A percentile compares a stretch with the other conserved stretches of the same genome.
These are phyloP conservation scores for Noctua janthina DNA, from an alignment of 2,888 invertebrate species.

Conservation along the genomic window DNA sequence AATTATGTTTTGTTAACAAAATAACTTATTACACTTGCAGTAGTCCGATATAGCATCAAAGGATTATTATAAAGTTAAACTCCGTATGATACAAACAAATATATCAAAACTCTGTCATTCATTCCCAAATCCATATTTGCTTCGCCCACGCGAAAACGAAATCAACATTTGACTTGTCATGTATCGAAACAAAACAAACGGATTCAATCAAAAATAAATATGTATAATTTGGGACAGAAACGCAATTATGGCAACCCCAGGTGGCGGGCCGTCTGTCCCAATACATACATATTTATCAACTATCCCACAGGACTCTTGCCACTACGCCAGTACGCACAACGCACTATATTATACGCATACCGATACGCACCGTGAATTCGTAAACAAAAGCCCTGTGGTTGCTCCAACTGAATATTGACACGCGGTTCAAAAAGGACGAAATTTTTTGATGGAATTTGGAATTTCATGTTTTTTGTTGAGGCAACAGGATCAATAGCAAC, in stretches of 20 bases:
- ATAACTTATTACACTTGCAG: neutral
- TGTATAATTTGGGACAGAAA: conserved; percentile 75
- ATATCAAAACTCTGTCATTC: neutral
- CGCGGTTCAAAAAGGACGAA: conserved; percentile 58
- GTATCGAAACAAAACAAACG: conserved; percentile 48
- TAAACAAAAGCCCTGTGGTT: conserved; percentile 73
- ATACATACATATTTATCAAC: conserved; percentile 82
- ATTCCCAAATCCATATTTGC: conserved; percentile 10
- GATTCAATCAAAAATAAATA: conserved; percentile 70
- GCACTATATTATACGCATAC: conserved; percentile 70
- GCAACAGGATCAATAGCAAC: conserved; percentile 45
- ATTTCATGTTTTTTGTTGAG: conserved; percentile 51
- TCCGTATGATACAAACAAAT: neutral
- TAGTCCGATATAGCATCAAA: conserved; percentile 14
- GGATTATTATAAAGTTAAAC: conserved; percentile 6
- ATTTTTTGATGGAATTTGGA: conserved; percentile 50
- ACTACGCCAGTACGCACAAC: conserved; percentile 47
- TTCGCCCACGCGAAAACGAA: conserved; percentile 1
- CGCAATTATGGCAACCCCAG: conserved; percentile 79
- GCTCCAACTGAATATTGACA: conserved; percentile 66
- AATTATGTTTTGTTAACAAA: neutral
- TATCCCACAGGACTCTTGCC: conserved; percentile 67
- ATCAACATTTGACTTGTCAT: conserved; percentile 30
- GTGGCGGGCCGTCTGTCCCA: conserved; percentile 75
- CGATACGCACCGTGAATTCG: conserved; percentile 69